These are phyloP conservation scores for Phalacrocorax brasilianus DNA, from an alignment of 2,113 vertebrate genomes.

Conservation along the genomic window DNA sequence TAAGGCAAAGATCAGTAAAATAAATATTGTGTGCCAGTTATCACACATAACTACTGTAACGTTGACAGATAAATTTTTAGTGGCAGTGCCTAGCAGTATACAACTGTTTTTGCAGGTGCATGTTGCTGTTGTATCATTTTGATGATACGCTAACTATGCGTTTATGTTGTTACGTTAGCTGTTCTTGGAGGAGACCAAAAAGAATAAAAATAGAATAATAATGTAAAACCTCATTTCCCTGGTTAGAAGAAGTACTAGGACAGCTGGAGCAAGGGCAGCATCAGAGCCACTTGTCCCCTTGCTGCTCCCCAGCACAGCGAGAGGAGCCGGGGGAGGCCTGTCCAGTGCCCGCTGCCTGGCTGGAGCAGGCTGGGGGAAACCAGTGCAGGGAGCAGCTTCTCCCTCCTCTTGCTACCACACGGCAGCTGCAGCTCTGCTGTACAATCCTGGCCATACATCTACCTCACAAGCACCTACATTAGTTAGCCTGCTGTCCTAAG, in stretches of 20 bases:
- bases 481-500: not conserved
- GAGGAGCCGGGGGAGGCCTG: not conserved
- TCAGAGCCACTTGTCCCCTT: not conserved
- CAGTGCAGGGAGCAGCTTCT: not conserved
- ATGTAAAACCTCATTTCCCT: not conserved
- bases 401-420: not conserved
- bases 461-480: not conserved
- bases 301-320: not conserved
- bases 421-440: not conserved
- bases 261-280: not conserved
- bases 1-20: not conserved
- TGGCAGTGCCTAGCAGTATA: not conserved
- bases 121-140: rapidly evolving
- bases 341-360: rapidly evolving
- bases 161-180: not conserved
- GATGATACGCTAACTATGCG: rapidly evolving
- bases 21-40: not conserved
- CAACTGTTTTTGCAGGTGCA: not conserved
- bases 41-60: not conserved
- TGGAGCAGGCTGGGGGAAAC: not conserved
- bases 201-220: not conserved
- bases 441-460: not conserved
- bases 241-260: not conserved
- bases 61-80: not conserved
- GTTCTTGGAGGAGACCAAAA: not conserved